phyloP scores from a whole-genome alignment of 2,888 invertebrate genomes.

The Abrostola triplasia region DNA sequence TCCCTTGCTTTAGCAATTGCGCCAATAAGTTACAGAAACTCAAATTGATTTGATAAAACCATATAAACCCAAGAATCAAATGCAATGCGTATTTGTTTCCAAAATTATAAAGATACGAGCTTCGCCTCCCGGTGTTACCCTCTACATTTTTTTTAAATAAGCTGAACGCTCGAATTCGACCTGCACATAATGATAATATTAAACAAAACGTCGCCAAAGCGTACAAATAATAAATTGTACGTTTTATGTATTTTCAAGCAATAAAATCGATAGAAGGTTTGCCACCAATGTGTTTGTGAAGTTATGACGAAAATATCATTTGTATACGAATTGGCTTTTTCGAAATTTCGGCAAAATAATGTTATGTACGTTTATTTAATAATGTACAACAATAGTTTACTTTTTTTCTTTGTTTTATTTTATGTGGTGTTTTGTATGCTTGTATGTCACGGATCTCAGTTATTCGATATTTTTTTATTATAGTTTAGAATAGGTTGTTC shows the following conservation, averaged over 20 bases:
- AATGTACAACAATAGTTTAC: constrained; percentile 21
- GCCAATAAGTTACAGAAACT: too few species aligned
- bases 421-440: too few species aligned
- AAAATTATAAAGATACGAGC: too few species aligned
- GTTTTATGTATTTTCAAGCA: constrained; percentile 42
- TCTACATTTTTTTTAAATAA: too few species aligned
- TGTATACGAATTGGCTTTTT: constrained; percentile 50
- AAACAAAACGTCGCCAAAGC: constrained; percentile 16
- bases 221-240: constrained; percentile 44
- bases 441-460: too few species aligned
- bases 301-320: constrained; percentile 36
- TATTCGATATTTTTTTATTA: too few species aligned
- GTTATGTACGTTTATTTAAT: constrained; percentile 25
- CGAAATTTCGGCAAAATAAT: constrained; percentile 17
- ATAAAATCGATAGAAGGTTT: constrained; percentile 48
- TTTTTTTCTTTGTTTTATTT: too few species aligned
- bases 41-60: constrained; percentile 4
- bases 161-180: constrained; percentile 8
- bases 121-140: too few species aligned
- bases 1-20: too few species aligned
- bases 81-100: constrained; percentile 5
- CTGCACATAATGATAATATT: constrained; percentile 14
- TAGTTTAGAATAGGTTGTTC: too few species aligned
- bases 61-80: too few species aligned
- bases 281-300: constrained; percentile 21